Conservation (phyloP, 2,113 vertebrate genomes). For the Oceanodroma tethys region DNA sequence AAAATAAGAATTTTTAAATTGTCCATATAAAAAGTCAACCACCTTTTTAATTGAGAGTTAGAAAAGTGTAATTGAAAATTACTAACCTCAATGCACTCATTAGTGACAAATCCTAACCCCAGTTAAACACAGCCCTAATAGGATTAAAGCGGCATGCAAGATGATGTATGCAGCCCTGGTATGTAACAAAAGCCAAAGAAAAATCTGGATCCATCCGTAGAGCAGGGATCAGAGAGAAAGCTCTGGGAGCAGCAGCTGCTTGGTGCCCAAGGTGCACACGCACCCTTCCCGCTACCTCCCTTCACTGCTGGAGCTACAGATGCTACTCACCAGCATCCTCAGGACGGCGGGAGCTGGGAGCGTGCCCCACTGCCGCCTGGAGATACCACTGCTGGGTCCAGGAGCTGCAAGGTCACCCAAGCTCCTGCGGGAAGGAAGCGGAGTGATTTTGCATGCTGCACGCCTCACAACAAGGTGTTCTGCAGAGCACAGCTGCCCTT, state of each 20-base stretch:
- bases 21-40: slow-evolving; percentile 34
- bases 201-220: not conserved
- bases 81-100: slow-evolving; percentile 44
- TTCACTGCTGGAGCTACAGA: not conserved
- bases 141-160: slow-evolving; percentile 29
- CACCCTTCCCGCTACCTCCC: not conserved
- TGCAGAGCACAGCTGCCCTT: not conserved
- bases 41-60: slow-evolving; percentile 50
- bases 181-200: slow-evolving; percentile 6
- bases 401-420: not conserved
- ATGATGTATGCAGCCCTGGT: slow-evolving; percentile 36
- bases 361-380: fast-evolving
- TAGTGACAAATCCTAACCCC: slow-evolving; percentile 43
- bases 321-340: not conserved
- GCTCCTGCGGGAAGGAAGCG: fast-evolving
- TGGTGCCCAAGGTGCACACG: fast-evolving
- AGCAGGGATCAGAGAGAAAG: not conserved
- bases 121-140: slow-evolving; percentile 42
- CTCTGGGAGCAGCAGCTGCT: not conserved
- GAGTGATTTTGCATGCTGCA: fast-evolving
- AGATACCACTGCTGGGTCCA: not conserved
- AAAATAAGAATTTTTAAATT: slow-evolving; percentile 24
- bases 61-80: slow-evolving; percentile 46
- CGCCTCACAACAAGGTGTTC: not conserved
- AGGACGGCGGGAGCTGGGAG: not conserved